Conservation (phyloP, 2,888 invertebrate species). For the Chrysodeixis includens region DNA sequence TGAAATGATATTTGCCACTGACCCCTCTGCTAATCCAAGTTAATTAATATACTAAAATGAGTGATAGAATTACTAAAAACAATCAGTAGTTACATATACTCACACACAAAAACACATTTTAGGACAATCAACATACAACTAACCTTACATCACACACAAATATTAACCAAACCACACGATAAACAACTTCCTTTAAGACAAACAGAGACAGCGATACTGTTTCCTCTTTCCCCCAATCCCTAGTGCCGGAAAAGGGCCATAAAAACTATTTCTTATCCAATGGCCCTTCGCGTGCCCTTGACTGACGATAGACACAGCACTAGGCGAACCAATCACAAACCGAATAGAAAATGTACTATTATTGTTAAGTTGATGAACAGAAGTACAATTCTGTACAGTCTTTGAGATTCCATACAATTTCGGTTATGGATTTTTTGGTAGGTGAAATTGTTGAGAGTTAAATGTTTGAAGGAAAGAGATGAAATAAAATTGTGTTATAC, state of each 20-base stretch:
- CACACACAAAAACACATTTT: no score
- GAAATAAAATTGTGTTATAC: no score
- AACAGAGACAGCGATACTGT: neutral
- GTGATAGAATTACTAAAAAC: no score
- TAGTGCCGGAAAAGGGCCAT: slow-evolving; percentile 6
- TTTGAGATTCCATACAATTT: neutral
- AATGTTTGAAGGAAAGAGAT: no score
- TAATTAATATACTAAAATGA: no score
- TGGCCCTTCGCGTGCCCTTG: slow-evolving; percentile 38
- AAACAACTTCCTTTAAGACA: slow-evolving; percentile 1
- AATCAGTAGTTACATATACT: no score
- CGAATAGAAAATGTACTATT: slow-evolving; percentile 44
- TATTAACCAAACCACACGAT: neutral
- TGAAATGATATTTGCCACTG: no score
- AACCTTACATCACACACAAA: no score
- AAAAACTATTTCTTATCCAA: slow-evolving; percentile 23
- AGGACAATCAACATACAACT: no score
- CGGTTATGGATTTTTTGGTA: no score
- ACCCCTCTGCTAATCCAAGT: no score
- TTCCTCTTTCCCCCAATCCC: neutral
- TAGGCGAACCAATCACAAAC: slow-evolving; percentile 42
- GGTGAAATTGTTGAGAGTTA: no score
- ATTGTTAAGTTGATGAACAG: slow-evolving; percentile 9
- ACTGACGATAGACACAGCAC: slow-evolving; percentile 22
- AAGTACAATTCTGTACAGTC: slow-evolving; percentile 14